Percentiles rank a stretch among this genome's conserved stretches.
Evolutionary conservation across 2,113 vertebrate genomes (phyloP).

Genomic region (Caloenas nicobarica): DNA sequence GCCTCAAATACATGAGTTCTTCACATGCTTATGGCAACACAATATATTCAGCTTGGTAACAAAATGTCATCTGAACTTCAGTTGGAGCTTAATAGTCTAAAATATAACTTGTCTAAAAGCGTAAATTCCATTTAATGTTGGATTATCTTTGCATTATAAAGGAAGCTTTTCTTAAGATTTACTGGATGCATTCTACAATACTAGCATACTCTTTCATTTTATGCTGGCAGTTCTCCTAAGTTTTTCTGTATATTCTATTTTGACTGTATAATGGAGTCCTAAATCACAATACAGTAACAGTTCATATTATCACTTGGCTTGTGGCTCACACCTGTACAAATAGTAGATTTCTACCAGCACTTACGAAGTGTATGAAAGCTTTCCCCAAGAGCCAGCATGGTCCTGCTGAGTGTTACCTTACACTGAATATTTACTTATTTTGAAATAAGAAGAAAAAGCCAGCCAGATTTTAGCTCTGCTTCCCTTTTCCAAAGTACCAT

Average conservation of each 20-base stretch:
- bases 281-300: neutral
- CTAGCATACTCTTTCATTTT: neutral
- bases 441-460: neutral
- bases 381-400: neutral
- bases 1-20: neutral
- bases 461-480: neutral
- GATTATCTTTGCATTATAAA: neutral
- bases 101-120: neutral
- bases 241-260: neutral
- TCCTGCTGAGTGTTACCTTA: neutral
- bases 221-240: neutral
- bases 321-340: neutral
- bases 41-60: neutral
- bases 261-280: neutral
- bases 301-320: neutral
- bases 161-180: neutral
- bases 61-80: neutral
- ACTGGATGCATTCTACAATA: rapidly evolving
- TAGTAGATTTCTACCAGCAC: neutral
- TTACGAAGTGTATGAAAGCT: neutral
- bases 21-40: neutral
- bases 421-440: neutral
- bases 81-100: neutral
- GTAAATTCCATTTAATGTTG: neutral
- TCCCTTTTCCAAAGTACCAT: neutral